Conservation (phyloP, 2,113 vertebrate genomes). For the Oxyruncus cristatus region DNA sequence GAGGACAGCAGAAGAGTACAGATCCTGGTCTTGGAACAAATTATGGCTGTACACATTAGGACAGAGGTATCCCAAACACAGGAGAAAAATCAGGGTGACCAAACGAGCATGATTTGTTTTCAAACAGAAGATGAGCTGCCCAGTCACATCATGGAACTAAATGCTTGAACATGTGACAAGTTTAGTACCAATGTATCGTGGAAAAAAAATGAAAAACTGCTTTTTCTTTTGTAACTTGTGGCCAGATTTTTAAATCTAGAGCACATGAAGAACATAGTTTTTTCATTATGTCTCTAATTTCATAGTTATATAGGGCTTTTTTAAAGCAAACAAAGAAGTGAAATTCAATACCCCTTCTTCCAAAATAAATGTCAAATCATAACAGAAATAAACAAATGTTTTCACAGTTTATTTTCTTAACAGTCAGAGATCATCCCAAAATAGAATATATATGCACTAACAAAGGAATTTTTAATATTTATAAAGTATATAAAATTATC, state of each 20-base stretch:
- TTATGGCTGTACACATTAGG: fast-evolving
- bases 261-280: fast-evolving
- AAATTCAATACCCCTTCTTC: background rate
- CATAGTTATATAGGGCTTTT: fast-evolving
- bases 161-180: background rate
- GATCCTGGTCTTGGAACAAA: background rate
- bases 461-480: background rate
- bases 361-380: background rate
- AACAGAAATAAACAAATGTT: background rate
- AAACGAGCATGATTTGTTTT: background rate
- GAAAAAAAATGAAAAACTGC: background rate
- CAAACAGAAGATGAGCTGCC: background rate
- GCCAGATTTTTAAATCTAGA: background rate
- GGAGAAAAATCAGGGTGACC: background rate
- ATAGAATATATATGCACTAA: background rate
- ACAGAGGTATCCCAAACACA: background rate
- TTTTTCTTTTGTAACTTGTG: background rate
- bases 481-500: background rate
- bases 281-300: background rate
- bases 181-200: background rate
- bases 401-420: background rate
- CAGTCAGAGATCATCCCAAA: background rate
- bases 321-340: background rate
- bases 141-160: background rate
- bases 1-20: background rate